Conservation (phyloP, 2,888 invertebrate species). For the Unio pictorum region DNA sequence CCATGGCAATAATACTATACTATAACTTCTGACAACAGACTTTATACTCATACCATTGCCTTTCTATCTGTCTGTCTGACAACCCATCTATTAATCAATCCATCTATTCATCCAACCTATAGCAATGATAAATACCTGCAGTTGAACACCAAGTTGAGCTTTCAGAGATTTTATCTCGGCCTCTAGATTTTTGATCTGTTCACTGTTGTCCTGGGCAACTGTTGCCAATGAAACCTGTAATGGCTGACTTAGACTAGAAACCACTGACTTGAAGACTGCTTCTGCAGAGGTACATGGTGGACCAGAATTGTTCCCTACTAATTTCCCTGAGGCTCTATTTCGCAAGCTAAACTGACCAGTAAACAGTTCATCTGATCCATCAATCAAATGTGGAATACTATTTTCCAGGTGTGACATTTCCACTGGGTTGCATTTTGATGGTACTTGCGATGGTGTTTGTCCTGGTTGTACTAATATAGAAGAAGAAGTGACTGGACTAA, state of each 20-base stretch:
- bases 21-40: background rate
- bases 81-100: too few species aligned
- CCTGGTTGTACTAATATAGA: conserved; percentile 3
- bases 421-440: too few species aligned
- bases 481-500: conserved; percentile 16
- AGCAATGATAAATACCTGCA: conserved; percentile 32
- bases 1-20: too few species aligned
- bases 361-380: background rate
- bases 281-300: background rate
- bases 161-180: conserved; percentile 50
- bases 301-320: conserved; percentile 1
- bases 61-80: too few species aligned
- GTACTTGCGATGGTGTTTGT: background rate
- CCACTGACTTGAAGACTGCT: background rate
- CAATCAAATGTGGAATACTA: too few species aligned
- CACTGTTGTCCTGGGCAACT: conserved; percentile 12
- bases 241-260: conserved; percentile 8
- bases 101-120: too few species aligned
- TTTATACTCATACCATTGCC: too few species aligned
- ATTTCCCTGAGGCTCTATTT: background rate
- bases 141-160: conserved; percentile 46
- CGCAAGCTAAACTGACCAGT: background rate
- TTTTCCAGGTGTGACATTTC: too few species aligned
- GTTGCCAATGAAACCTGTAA: conserved; percentile 4
- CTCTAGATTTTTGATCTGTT: conserved; percentile 35